Conservation (phyloP, 2,797 vertebrate species). For the Crossoptilon crossoptilon region DNA sequence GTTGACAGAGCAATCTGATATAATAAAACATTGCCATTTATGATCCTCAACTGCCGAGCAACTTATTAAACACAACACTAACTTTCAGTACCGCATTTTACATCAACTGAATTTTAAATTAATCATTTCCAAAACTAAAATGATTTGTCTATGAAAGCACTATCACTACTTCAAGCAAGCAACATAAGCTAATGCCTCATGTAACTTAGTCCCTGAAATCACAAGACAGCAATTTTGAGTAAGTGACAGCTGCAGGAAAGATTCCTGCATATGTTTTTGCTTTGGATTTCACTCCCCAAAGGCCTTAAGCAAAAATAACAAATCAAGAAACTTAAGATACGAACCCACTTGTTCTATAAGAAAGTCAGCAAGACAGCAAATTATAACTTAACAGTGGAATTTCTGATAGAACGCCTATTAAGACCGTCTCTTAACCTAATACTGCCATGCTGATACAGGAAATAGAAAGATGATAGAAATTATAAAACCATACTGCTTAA, state of each 20-base stretch:
- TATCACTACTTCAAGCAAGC: conserved; percentile 75
- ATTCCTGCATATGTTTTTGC: not conserved
- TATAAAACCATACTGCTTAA: not conserved
- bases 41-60: conserved; percentile 77
- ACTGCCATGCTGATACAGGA: not conserved
- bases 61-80: conserved; percentile 83
- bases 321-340: not conserved
- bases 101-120: conserved; percentile 83
- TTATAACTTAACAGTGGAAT: not conserved
- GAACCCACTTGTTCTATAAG: not conserved
- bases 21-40: conserved; percentile 19
- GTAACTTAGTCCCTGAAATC: conserved; percentile 72
- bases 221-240: conserved; percentile 75
- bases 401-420: not conserved
- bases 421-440: not conserved
- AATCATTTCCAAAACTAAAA: conserved; percentile 85
- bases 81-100: conserved; percentile 80
- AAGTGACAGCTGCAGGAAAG: conserved; percentile 52
- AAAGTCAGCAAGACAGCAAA: not conserved
- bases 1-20: not conserved
- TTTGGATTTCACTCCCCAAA: not conserved
- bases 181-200: conserved; percentile 69
- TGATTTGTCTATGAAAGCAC: conserved; percentile 71
- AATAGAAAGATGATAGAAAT: not conserved
- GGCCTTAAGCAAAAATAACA: not conserved